These are phyloP conservation scores for Vidua macroura DNA, from an alignment of 2,113 vertebrate species.

Conservation along the genomic window DNA sequence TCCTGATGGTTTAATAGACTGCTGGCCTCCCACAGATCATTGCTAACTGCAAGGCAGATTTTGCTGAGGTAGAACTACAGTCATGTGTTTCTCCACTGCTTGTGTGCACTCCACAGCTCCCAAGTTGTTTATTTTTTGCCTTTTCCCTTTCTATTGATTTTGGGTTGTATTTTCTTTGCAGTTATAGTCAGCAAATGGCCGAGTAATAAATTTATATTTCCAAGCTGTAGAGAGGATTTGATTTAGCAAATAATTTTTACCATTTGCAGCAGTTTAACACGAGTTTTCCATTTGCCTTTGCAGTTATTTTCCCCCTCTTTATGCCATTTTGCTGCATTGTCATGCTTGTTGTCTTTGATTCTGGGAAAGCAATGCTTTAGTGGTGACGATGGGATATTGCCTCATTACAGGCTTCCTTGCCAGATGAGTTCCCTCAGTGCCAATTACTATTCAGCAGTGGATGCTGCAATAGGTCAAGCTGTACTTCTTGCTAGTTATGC, in stretches of 20 bases:
- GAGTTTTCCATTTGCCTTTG: conserved; percentile 47
- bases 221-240: conserved; percentile 28
- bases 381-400: conserved; percentile 51
- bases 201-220: conserved; percentile 34
- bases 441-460: conserved; percentile 28
- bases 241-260: conserved; percentile 48
- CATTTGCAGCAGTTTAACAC: conserved; percentile 33
- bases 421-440: conserved; percentile 23
- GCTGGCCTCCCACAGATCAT: conserved; percentile 42
- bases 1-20: conserved; percentile 56
- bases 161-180: conserved; percentile 8
- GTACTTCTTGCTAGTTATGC: not conserved
- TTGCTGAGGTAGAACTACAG: conserved; percentile 18
- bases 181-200: not conserved
- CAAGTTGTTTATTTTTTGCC: conserved; percentile 9
- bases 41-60: conserved; percentile 13
- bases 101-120: not conserved
- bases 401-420: conserved; percentile 37
- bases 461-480: conserved; percentile 47
- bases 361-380: conserved; percentile 12
- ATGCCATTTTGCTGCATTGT: conserved; percentile 32
- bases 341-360: conserved; percentile 46
- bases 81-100: not conserved
- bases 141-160: conserved; percentile 44
- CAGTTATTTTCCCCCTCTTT: conserved; percentile 15